Evolutionary conservation across 2,113 vertebrate species (phyloP), one percentile per base, ranked within the genome.

Genomic region (Holacanthus passer): DNA sequence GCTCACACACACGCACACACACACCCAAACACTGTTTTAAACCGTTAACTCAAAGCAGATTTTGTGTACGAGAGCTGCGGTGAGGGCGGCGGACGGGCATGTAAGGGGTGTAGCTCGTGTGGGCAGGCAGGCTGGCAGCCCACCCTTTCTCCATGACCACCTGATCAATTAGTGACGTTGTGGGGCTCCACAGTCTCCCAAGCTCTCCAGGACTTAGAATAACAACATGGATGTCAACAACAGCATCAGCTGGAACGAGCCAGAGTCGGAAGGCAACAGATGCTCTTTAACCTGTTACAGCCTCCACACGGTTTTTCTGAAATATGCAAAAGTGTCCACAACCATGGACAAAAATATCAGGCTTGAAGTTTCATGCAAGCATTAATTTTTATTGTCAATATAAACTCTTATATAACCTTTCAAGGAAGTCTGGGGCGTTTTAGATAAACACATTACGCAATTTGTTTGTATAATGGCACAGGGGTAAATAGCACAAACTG

Each of bases 401-500:
- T 88, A 89, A 92, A 93, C 86, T 82, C 89, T 85, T 88, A 80
- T 75, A 83, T 63, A 87, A 81, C 79, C 77, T 63, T 77, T 72
- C 7, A 48, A 76, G 70, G 79, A 93, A 56, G 64, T 83, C 79
- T 83, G 77, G 75, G 73, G 72, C 39, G 19, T 81, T 93, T 83
- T 80, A 82, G 74, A 90, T 85, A 89, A 93, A 92, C 90, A 92
- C 77, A 73, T 91, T 90, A 88, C 83, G 83, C 89, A 90, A 90
- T 93, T 82, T 94, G 88, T 93, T 93, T 93, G 87, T 85, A 81
- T 87, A 88, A 88, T 83, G 79, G 82, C 62, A 74, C 83, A 50
- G 55, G 84, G 79, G 89, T 91, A 93, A 94, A 94, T 87, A 92
- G 85, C 89, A 90, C 89, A 91, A 91, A 87, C 90, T 94, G 89